Percentiles rank a stretch among this genome's conserved stretches.
These are phyloP conservation scores for Ricordea florida DNA, from an alignment of 92 coral and sea anemone genomes.

Conservation along the genomic window DNA sequence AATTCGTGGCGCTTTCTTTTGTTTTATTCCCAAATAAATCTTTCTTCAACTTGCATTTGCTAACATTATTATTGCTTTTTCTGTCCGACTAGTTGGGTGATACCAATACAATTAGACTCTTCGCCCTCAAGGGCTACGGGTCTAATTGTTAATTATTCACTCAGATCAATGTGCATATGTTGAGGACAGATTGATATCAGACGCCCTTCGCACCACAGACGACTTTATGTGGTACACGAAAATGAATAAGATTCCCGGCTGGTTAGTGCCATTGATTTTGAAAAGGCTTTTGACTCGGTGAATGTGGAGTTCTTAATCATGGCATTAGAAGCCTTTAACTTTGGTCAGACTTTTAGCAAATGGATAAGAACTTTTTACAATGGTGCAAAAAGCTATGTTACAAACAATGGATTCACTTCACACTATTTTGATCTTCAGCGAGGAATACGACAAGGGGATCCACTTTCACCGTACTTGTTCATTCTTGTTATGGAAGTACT, in stretches of 20 bases:
- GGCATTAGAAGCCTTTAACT: conserved; percentile 8
- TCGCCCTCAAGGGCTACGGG: background rate
- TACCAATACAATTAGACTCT: background rate
- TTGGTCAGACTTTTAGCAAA: conserved; percentile 3
- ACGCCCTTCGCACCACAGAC: conserved; percentile 17
- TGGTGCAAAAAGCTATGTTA: background rate
- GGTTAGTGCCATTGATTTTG: conserved; percentile 12
- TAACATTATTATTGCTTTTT: too few species aligned
- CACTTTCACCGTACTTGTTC: too few species aligned
- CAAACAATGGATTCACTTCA: conserved; percentile 15
- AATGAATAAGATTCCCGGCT: background rate
- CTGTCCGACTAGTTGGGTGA: background rate
- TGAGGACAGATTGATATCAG: conserved; percentile 18
- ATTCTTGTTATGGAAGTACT: background rate
- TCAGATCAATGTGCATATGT: conserved; percentile 31
- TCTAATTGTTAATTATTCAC: background rate
- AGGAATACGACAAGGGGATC: conserved; percentile 5
- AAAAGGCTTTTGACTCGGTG: too few species aligned
- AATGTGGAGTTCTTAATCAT: conserved; percentile 1
- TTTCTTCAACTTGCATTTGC: too few species aligned
- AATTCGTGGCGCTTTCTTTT: too few species aligned
- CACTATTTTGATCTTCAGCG: conserved; percentile 2
- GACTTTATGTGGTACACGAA: conserved; percentile 12
- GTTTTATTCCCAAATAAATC: too few species aligned
- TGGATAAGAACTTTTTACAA: conserved; percentile 3